These are phyloP conservation scores for Dipodomys stephensi DNA, from an alignment of 2,113 vertebrate species.

Conservation along the genomic window DNA sequence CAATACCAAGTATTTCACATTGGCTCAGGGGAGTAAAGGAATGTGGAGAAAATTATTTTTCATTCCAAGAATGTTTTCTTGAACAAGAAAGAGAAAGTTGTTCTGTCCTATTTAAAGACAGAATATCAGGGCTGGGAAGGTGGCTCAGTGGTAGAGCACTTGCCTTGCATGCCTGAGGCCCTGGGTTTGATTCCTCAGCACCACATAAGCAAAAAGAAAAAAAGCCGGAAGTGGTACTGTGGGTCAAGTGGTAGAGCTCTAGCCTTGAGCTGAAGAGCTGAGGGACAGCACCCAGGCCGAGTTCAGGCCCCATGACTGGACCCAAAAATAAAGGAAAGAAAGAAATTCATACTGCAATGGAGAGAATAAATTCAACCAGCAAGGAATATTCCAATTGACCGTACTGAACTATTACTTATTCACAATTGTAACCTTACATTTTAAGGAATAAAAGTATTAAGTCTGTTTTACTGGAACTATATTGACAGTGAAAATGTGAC, in stretches of 20 bases:
- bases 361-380: constrained; percentile 30
- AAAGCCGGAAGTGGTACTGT: no score
- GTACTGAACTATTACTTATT: constrained; percentile 51
- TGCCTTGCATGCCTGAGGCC: no score
- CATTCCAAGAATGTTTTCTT: constrained; percentile 23
- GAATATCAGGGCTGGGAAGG: background rate
- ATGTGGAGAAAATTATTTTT: constrained; percentile 16
- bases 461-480: constrained; percentile 44
- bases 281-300: no score
- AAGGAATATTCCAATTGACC: constrained; percentile 15
- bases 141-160: no score
- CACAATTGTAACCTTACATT: constrained; percentile 8
- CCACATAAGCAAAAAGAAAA: no score
- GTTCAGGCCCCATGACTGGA: no score
- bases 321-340: background rate
- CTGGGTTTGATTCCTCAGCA: no score
- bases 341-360: constrained; percentile 10
- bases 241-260: no score
- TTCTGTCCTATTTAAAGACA: constrained; percentile 13
- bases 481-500: constrained; percentile 54
- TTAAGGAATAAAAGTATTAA: constrained; percentile 50
- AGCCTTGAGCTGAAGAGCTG: no score
- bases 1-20: constrained; percentile 14
- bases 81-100: constrained; percentile 31
- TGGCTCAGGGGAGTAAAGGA: background rate